phyloP scores from a whole-genome alignment of 2,888 invertebrate species.

The Cylindroiulus punctatus region DNA sequence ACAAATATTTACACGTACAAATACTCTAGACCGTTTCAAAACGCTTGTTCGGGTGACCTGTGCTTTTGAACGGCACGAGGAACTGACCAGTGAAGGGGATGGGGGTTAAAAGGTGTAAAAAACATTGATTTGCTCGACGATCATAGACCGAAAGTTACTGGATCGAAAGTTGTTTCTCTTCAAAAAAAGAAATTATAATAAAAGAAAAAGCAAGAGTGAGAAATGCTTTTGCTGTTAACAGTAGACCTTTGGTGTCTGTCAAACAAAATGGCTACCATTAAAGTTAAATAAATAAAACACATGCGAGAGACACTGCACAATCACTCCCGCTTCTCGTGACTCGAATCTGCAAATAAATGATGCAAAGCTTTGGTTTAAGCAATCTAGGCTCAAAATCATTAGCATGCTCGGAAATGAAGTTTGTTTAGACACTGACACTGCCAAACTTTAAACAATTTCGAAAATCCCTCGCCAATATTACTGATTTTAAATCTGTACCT shows the following conservation, averaged over 20 bases:
- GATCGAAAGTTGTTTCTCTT: not conserved
- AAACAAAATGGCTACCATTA: not conserved
- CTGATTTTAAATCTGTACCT: no score
- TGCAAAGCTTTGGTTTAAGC: not conserved
- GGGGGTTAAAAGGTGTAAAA: not conserved
- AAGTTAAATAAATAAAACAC: not conserved
- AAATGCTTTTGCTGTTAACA: not conserved
- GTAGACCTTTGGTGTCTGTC: not conserved
- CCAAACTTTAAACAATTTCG: no score
- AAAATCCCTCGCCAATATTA: no score
- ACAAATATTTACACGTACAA: conserved; percentile 19
- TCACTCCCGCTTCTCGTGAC: conserved; percentile 44
- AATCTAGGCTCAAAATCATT: no score
- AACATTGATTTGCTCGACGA: not conserved
- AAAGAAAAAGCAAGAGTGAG: not conserved
- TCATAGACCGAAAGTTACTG: not conserved
- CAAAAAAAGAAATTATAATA: not conserved
- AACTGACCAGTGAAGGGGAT: not conserved
- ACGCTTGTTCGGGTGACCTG: not conserved
- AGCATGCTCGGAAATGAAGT: no score
- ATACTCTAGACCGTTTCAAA: not conserved
- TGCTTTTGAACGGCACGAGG: not conserved
- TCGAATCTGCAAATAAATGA: not conserved
- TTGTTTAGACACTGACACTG: no score
- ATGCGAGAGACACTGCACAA: not conserved